Evolutionary conservation across 2,888 invertebrate species (phyloP).

Genomic region (Cryptosula pallasiana): DNA sequence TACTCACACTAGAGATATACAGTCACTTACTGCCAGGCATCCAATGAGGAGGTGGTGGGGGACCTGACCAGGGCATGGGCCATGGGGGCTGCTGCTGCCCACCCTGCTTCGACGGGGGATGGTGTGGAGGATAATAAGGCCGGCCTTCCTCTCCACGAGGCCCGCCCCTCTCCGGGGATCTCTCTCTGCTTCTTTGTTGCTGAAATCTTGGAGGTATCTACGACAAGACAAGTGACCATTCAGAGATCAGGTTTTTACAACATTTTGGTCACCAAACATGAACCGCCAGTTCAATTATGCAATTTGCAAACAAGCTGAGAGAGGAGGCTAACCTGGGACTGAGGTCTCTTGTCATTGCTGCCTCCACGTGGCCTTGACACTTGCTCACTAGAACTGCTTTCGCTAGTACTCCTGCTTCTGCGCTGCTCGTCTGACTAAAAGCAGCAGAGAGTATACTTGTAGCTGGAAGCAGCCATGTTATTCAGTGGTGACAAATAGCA

Average conservation of each 20-base stretch:
- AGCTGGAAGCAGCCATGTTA: not conserved
- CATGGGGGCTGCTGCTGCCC: slow-evolving; percentile 11
- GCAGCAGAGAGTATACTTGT: not conserved
- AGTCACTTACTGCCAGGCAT: not conserved
- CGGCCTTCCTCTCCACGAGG: not conserved
- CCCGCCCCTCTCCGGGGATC: slow-evolving; percentile 14
- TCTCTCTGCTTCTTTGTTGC: not conserved
- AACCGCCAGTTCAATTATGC: no score
- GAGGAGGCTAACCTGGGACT: not conserved
- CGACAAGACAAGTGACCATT: no score
- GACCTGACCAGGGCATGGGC: not conserved
- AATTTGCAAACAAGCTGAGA: no score
- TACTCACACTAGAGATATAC: no score
- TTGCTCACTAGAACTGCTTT: slow-evolving; percentile 19
- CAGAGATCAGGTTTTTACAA: no score
- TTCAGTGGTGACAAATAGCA: no score
- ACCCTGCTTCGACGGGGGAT: not conserved
- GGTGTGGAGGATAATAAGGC: not conserved
- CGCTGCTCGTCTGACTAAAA: not conserved
- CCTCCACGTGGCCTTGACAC: not conserved
- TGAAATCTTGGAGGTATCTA: slow-evolving; percentile 9
- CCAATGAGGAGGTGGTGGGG: not conserved
- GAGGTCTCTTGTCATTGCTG: not conserved
- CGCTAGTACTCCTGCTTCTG: slow-evolving; percentile 14
- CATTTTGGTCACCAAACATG: no score